A percentile compares a stretch with the other conserved stretches of the same genome.
These are phyloP conservation scores for Drosophila anomalata DNA, from an alignment of 2,888 invertebrate species.

Conservation along the genomic window DNA sequence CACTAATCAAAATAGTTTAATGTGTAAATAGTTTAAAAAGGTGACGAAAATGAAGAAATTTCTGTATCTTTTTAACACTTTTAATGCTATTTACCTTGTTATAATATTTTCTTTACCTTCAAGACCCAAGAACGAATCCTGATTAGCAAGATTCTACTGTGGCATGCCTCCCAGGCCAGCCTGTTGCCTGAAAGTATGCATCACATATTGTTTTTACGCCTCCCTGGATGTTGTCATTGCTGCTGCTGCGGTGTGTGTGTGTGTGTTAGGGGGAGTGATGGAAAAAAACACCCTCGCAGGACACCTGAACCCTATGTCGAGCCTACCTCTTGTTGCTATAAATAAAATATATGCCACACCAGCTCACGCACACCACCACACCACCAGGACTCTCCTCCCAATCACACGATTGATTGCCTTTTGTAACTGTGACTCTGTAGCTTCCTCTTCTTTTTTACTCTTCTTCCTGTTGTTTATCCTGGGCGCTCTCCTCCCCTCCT, in stretches of 20 bases:
- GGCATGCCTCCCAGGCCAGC: background rate
- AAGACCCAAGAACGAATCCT: background rate
- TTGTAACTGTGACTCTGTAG: constrained; percentile 8
- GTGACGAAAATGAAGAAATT: too few species aligned
- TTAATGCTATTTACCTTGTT: too few species aligned
- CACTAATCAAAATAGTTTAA: too few species aligned
- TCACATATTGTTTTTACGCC: constrained; percentile 48
- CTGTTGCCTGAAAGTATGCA: constrained; percentile 59
- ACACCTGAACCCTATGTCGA: constrained; percentile 33
- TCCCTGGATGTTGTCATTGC: constrained; percentile 28
- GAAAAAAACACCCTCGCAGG: constrained; percentile 6
- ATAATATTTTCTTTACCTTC: background rate
- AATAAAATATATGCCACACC: constrained; percentile 63
- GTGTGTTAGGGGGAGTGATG: background rate
- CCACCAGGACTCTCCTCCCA: constrained; percentile 11
- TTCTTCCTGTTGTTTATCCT: background rate
- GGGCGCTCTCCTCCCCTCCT: constrained; percentile 7
- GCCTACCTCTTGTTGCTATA: constrained; percentile 69
- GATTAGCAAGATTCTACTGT: constrained; percentile 7
- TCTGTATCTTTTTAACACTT: too few species aligned
- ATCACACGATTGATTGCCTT: constrained; percentile 70
- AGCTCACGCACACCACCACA: constrained; percentile 43
- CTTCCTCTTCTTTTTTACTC: background rate
- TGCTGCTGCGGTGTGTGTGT: background rate
- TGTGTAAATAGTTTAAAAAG: too few species aligned